Conservation (phyloP, 2,797 vertebrate species). For the Synanceia verrucosa region DNA sequence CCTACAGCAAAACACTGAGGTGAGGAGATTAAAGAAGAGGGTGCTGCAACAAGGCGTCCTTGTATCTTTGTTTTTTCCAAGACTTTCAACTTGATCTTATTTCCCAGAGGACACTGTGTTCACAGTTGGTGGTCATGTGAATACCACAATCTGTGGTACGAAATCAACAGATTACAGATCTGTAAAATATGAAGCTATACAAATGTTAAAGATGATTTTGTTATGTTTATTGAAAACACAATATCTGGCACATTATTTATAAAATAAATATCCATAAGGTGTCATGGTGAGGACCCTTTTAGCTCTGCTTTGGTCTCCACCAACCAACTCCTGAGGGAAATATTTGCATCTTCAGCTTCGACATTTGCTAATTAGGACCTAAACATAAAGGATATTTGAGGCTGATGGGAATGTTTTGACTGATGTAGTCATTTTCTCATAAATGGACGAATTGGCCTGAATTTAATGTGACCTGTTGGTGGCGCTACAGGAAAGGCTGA, state of each 20-base stretch:
- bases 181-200: neutral
- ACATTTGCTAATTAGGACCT: too few relatives aligned
- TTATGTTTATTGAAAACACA: neutral
- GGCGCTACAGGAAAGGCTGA: neutral
- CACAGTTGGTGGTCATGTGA: too few relatives aligned
- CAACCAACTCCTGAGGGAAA: neutral
- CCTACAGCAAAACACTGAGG: slow-evolving; percentile 14
- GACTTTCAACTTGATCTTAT: neutral
- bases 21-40: slow-evolving; percentile 17
- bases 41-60: neutral
- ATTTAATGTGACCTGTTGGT: neutral
- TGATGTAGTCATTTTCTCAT: too few relatives aligned
- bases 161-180: too few relatives aligned
- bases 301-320: neutral
- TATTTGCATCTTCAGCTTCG: neutral
- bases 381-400: neutral
- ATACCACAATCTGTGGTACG: too few relatives aligned
- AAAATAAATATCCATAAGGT: too few relatives aligned
- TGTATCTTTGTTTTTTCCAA: neutral
- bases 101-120: neutral
- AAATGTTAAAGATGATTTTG: neutral
- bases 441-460: too few relatives aligned
- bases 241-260: neutral
- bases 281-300: neutral
- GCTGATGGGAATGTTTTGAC: neutral